Evolutionary conservation across 2,888 invertebrate genomes (phyloP), one percentile per base, ranked within the genome.

Genomic region (Eristalinus aeneus): DNA sequence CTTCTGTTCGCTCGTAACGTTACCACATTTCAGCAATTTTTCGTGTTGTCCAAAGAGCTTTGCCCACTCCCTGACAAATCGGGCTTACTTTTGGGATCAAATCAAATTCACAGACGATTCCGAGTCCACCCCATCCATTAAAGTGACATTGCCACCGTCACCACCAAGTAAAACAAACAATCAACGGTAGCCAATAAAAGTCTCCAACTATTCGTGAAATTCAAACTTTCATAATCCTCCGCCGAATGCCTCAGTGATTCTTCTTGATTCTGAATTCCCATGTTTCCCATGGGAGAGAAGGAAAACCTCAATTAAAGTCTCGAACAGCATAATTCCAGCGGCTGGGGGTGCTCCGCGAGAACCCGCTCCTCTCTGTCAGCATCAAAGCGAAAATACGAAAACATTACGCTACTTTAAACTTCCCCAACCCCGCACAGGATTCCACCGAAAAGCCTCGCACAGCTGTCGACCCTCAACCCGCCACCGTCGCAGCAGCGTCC

Each of bases 321-420:
- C 53, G 34, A 79, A 79, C 39, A 79, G 60, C 72, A 67, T 79
- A 72, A 73, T 60, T 67, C 72, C 46, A 16, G 8, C 16, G n/a
- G 39, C 6, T 46, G 16, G n/a, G 39, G 1, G 39, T n/a, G 6
- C 16, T 36, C 20, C 12, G 63, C 9, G 56, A 23, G 23, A 23
- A 11, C 8, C 4, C 23, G 23, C 22, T 56, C 56, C 22, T 10
- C 22, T 9, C 23, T 5, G 23, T 12, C 56, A 23, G 2, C 56
- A 56, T 64, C 65, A 65, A 72, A 69, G 53, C 46, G 27, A 60
- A 72, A 65, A 65, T n/a, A 39, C 34, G 56, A 67, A 58, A 68
- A 53, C 67, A 61, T 68, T 76, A 61, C 75, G 75, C 69, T 77
- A 67, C 72, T 79, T 79, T 79, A 67, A 79, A 72, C 53, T n/a